Base-by-base conservation (phyloP, 2,888 invertebrate species). In the Polia nebulosa region DNA sequence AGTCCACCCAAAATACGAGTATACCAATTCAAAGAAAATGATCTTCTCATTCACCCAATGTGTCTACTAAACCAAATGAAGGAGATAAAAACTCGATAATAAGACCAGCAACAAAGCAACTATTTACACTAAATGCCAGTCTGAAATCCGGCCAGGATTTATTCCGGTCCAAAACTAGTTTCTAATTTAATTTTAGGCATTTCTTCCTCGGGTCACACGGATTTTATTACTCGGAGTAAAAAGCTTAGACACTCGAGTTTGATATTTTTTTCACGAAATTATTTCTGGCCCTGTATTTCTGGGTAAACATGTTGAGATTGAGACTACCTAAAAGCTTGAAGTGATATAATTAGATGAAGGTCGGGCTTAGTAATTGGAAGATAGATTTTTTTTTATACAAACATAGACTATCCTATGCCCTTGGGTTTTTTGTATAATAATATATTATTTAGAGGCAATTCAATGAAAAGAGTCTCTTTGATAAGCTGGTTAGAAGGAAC, bases 161-260 rank as follows among this genome's bases (percentile, higher is more conserved):
- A 66, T 66, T 51, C 45, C 27, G 15, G 27, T 36, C 56, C 15
- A 41, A 39, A 6, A 36, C 39, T 63, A 45, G 39, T 51, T 47
- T 36, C 79, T 67, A 59, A 76, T 78, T 78, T 62, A 44, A 29
- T 78, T 60, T 58, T 51, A 52, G 60, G 11, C 45, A 78, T 75
- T 78, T 36, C 20, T 62, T 51, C 2, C 44, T 41, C 29, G 27
- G 25, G 15, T 22, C 34, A 49, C 47, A 36, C 25, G 22, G 22
- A 62, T 61, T 73, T 72, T 58, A 73, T 78, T 55, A 66, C 49
- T 34, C n/a, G 7, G 9, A 51, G 13, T 56, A 59, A 51, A 62
- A 44, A 36, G 52, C 27, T 57, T 47, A n/a, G 39, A 29, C 39
- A 29, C 45, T 58, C 57, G n/a, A 73, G 9, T n/a, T 7, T 9